Evolutionary conservation across 2,797 vertebrate species (phyloP), one percentile per base, ranked within the genome.

Genomic region (Phalanger gymnotis): DNA sequence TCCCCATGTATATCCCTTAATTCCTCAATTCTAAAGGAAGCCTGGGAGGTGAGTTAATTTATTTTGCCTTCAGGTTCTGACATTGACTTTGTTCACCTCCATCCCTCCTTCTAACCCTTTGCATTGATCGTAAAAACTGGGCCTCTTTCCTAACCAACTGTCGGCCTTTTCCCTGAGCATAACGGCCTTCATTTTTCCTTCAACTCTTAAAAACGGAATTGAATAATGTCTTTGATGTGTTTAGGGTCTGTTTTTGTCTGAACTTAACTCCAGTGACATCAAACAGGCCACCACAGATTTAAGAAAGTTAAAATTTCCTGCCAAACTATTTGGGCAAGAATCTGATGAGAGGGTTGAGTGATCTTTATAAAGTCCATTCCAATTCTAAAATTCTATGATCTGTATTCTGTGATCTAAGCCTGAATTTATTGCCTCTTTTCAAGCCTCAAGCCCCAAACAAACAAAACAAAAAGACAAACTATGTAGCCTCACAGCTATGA

Each of bases 131-230:
- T 47, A 73, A 96, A 96, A 94, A 40, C 90, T 93, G 14, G 93
- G 9, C 92, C 56, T 93, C 40, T 97, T 95, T 28, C 58, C 81
- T 90, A 57, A 87, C 9, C 92, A 94, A 92, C 0, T 34, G 93
- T 95, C 40, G 27, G 92, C 93, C 90, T 57, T 30, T 14, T 27
- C 6, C 2, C 5, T n/a, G 92, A 94, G n/a, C n/a, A 73, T 1
- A 55, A 9, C 53, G 22, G 92, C 2, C 5, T 58, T 95, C 94
- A 47, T 54, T n/a, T 87, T 52, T 31, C 54, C 40, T 95, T 93
- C 34, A 94, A 73, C 55, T 92, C 96, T 97, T 96, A 54, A 97
- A 92, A 96, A 73, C 7, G 92, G 57, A 73, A 52, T 34, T 91
- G 96, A 95, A 93, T 91, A 90, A 93, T 89, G 94, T 91, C 96